A percentile compares a stretch with the other conserved stretches of the same genome.
These are phyloP conservation scores for Sebastiscus albofasciatus DNA, from an alignment of 2,797 vertebrate species.

Conservation along the genomic window DNA sequence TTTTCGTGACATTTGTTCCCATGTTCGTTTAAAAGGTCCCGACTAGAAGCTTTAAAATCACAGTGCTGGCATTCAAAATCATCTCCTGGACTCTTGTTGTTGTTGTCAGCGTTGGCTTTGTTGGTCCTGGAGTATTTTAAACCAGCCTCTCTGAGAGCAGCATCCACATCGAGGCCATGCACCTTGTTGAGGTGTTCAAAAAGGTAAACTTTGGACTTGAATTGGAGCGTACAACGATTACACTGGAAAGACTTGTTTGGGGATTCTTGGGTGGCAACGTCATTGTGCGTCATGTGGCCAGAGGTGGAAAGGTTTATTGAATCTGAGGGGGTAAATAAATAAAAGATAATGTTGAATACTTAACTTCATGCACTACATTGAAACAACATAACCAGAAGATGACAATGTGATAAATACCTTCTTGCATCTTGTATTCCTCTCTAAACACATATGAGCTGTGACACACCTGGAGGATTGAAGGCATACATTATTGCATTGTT, in stretches of 20 bases:
- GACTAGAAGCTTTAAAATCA: constrained; percentile 84
- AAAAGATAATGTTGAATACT: background rate
- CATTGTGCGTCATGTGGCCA: constrained; percentile 79
- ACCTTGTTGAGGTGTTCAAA: constrained; percentile 89
- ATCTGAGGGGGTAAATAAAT: constrained; percentile 63
- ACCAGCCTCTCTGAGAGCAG: constrained; percentile 73
- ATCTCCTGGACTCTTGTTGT: constrained; percentile 67
- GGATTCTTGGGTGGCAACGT: constrained; percentile 76
- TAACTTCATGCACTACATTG: background rate
- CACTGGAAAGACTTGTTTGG: constrained; percentile 85
- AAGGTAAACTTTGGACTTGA: constrained; percentile 90
- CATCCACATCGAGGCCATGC: constrained; percentile 79
- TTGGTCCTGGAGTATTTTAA: constrained; percentile 65
- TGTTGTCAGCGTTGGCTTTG: constrained; percentile 74
- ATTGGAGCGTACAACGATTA: constrained; percentile 87
- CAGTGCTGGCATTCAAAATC: constrained; percentile 85
- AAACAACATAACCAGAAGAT: background rate
- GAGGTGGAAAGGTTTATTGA: constrained; percentile 78
- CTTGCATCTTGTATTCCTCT: constrained; percentile 56
- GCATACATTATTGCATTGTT: background rate
- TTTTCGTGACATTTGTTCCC: constrained; percentile 84
- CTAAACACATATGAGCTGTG: background rate
- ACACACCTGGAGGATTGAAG: constrained; percentile 26
- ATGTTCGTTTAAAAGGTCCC: constrained; percentile 82
- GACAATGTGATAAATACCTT: constrained; percentile 41